Evolutionary conservation across 2,888 invertebrate genomes (phyloP).

Genomic region (Harpalus rubripes): DNA sequence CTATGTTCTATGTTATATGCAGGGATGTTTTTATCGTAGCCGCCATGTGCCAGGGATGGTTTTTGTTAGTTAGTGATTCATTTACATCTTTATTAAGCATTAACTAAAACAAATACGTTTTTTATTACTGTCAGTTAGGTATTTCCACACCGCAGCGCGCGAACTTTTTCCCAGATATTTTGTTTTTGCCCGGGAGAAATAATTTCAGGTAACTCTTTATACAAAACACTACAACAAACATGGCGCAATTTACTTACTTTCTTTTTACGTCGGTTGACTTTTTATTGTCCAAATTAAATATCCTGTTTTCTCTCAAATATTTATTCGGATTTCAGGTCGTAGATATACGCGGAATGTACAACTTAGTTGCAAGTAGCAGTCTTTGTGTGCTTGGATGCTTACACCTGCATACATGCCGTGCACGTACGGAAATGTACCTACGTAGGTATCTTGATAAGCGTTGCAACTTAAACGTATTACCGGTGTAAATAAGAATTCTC

Average conservation of each 20-base stretch:
- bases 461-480: conserved; percentile 51
- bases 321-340: conserved; percentile 35
- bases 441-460: conserved; percentile 45
- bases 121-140: conserved; percentile 56
- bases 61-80: conserved; percentile 61
- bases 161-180: conserved; percentile 50
- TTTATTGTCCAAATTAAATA: conserved; percentile 44
- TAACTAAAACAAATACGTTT: conserved; percentile 58
- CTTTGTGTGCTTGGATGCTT: conserved; percentile 1
- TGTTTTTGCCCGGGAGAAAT: conserved; percentile 50
- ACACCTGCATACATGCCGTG: conserved; percentile 14
- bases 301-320: conserved; percentile 30
- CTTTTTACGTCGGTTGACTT: conserved; percentile 42
- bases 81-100: conserved; percentile 63
- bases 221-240: conserved; percentile 44
- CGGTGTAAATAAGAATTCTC: conserved; percentile 45
- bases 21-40: conserved; percentile 43
- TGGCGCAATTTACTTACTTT: conserved; percentile 52
- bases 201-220: conserved; percentile 59
- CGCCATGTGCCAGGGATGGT: conserved; percentile 51
- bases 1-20: conserved; percentile 31
- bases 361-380: conserved; percentile 34
- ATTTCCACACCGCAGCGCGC: conserved; percentile 5
- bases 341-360: conserved; percentile 35
- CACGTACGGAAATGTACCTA: conserved; percentile 47